Conservation (phyloP, 2,113 vertebrate genomes). For the Chionomys nivalis region DNA sequence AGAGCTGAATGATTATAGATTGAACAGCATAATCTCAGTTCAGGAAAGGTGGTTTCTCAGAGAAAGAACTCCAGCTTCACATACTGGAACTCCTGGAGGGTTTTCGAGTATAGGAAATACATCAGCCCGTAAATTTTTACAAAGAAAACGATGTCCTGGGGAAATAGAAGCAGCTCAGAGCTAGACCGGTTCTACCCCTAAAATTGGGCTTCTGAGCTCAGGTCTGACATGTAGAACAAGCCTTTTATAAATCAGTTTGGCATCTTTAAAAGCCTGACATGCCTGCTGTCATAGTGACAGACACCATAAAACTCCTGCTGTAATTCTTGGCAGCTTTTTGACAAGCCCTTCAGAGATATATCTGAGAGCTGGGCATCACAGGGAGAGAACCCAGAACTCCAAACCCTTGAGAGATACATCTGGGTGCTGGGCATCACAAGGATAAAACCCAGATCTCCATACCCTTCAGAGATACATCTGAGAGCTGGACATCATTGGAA, state of each 20-base stretch:
- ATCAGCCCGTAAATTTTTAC: neutral
- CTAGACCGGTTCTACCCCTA: neutral
- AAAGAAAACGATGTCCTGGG: neutral
- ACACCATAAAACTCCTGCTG: neutral
- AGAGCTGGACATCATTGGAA: neutral
- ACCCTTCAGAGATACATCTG: neutral
- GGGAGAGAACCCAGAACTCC: neutral
- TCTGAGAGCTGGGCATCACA: neutral
- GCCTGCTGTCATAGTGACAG: neutral
- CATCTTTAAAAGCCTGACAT: constrained; percentile 9
- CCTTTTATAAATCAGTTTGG: neutral
- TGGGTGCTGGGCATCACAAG: neutral
- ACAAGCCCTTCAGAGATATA: neutral
- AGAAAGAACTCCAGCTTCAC: neutral
- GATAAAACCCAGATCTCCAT: neutral
- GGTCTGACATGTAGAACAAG: neutral
- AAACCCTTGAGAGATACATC: neutral
- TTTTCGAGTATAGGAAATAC: neutral
- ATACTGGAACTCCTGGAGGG: neutral
- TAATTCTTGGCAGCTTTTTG: neutral
- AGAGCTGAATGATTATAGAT: neutral
- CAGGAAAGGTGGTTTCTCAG: neutral
- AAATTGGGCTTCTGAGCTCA: neutral
- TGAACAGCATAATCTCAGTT: neutral
- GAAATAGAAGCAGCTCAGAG: neutral